These are phyloP conservation scores for Eclectus roratus DNA, from an alignment of 2,113 vertebrate genomes.

Conservation along the genomic window DNA sequence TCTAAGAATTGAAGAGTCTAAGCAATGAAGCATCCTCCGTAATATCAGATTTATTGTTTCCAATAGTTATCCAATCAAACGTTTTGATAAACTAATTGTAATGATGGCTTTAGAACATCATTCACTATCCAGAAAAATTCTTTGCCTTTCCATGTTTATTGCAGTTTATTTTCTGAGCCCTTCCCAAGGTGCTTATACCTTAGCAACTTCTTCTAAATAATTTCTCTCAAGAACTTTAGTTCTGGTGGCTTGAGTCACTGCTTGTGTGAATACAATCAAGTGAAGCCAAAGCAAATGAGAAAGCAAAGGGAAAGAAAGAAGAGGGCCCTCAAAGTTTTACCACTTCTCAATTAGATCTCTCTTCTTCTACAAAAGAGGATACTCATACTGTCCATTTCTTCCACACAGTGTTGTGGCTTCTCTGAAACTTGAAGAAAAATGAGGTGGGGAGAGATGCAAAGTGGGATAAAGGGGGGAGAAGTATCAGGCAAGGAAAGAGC, in stretches of 20 bases:
- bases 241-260: neutral
- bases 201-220: neutral
- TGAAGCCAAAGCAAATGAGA: neutral
- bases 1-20: neutral
- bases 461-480: neutral
- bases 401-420: neutral
- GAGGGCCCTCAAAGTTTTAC: neutral
- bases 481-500: neutral
- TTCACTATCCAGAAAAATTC: neutral
- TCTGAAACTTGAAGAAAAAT: neutral
- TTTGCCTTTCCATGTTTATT: neutral
- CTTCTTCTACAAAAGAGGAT: neutral
- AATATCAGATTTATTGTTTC: neutral
- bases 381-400: neutral
- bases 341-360: neutral
- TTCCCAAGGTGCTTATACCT: neutral
- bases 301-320: neutral
- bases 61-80: neutral
- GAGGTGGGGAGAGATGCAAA: neutral
- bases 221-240: neutral
- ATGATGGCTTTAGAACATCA: neutral
- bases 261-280: neutral
- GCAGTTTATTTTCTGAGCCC: neutral
- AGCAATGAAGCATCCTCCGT: neutral
- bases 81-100: neutral